These are phyloP conservation scores for Otolemur garnettii DNA, from an alignment of 2,113 vertebrate genomes.

Conservation along the genomic window DNA sequence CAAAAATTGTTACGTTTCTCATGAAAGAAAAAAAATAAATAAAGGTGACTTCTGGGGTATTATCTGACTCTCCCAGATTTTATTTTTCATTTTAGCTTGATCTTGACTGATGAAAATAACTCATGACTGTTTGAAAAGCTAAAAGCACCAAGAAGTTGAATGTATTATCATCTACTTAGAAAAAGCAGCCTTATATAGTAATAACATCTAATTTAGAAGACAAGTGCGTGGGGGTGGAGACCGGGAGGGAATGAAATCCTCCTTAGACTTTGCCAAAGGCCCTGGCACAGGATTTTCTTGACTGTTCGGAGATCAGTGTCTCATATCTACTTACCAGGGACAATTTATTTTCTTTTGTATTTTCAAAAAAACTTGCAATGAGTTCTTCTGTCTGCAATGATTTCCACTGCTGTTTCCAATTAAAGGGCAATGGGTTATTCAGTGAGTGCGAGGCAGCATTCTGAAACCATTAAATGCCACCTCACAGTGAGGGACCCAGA, in stretches of 20 bases:
- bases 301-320: conserved; percentile 41
- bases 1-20: conserved; percentile 18
- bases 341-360: conserved; percentile 70
- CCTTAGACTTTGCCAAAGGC: neutral
- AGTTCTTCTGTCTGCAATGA: conserved; percentile 79
- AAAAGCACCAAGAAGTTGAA: conserved; percentile 26
- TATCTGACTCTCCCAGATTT: neutral
- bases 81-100: conserved; percentile 10
- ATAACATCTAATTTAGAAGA: conserved; percentile 56
- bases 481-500: neutral
- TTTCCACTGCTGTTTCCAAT: conserved; percentile 80
- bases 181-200: conserved; percentile 66
- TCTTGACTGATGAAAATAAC: conserved; percentile 67
- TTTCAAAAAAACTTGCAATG: conserved; percentile 75
- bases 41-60: neutral
- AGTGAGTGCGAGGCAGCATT: neutral
- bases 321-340: conserved; percentile 62
- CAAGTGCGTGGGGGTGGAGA: neutral
- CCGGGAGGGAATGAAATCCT: neutral
- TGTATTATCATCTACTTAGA: conserved; percentile 58
- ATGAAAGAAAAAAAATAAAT: conserved; percentile 19
- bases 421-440: conserved; percentile 5
- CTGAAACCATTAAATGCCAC: conserved; percentile 20
- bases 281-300: conserved; percentile 47
- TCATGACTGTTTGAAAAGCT: conserved; percentile 38